phyloP scores from a whole-genome alignment of 2,888 invertebrate species.

The Saturnia pavonia region DNA sequence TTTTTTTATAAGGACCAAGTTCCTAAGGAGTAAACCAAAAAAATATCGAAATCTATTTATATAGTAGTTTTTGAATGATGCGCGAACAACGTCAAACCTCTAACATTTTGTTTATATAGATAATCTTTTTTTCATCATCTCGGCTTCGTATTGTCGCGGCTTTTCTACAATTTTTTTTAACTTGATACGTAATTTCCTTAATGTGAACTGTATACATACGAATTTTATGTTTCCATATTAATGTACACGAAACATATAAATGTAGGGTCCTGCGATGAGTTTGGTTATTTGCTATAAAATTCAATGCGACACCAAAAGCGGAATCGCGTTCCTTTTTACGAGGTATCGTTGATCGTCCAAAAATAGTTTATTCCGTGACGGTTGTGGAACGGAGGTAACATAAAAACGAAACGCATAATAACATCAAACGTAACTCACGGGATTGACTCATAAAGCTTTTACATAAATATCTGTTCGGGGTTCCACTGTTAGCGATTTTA shows the following conservation, averaged over 20 bases:
- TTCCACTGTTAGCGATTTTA: conserved; percentile 36
- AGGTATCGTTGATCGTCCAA: conserved; percentile 56
- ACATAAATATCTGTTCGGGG: conserved; percentile 53
- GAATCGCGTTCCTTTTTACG: conserved; percentile 68
- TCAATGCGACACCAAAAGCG: conserved; percentile 61
- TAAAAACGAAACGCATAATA: conserved; percentile 73
- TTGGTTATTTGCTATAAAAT: conserved; percentile 60
- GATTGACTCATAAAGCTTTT: conserved; percentile 73
- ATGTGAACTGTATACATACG: not conserved
- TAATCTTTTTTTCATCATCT: too few species aligned
- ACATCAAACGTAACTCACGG: conserved; percentile 65
- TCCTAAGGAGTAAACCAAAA: too few species aligned
- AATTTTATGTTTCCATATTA: not conserved
- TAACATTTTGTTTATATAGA: too few species aligned
- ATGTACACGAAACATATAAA: not conserved
- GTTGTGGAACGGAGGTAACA: conserved; percentile 61
- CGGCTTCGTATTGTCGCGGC: too few species aligned
- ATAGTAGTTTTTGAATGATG: too few species aligned
- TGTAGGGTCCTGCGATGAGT: conserved; percentile 28
- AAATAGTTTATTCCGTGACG: conserved; percentile 73
- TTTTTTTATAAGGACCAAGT: too few species aligned
- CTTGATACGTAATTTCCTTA: not conserved
- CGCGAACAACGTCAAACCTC: too few species aligned
- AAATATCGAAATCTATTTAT: too few species aligned
- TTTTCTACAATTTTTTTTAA: too few species aligned